Conservation (phyloP, 2,888 invertebrate species). For the Caenorhabditis sp. region DNA sequence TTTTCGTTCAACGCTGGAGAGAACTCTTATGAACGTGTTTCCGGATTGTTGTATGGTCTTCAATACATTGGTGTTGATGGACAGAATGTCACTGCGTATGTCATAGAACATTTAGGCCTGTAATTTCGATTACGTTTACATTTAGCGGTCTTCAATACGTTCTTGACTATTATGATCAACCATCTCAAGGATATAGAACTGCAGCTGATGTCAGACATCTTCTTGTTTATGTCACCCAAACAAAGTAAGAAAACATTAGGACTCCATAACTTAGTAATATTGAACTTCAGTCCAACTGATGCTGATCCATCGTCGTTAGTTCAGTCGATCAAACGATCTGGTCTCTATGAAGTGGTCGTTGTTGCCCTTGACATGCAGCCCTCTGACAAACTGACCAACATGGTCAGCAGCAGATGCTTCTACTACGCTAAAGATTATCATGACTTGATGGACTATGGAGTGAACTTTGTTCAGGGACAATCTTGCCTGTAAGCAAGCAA, state of each 20-base stretch:
- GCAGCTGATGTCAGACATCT: constrained; percentile 66
- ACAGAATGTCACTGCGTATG: constrained; percentile 67
- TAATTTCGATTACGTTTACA: no score
- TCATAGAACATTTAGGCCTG: no score
- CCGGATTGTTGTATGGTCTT: constrained; percentile 42
- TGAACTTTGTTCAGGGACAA: constrained; percentile 68
- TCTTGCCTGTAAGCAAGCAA: constrained; percentile 67
- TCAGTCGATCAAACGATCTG: constrained; percentile 58
- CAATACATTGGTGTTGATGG: constrained; percentile 56
- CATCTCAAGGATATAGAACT: constrained; percentile 67
- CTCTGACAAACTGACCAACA: constrained; percentile 40
- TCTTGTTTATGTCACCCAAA: constrained; percentile 74
- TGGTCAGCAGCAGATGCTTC: constrained; percentile 63
- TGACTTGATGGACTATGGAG: constrained; percentile 68
- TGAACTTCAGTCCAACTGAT: constrained; percentile 72
- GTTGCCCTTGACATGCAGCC: constrained; percentile 63
- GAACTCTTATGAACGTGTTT: constrained; percentile 46
- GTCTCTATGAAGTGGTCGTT: constrained; percentile 70
- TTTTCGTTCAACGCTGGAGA: constrained; percentile 67
- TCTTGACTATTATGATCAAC: constrained; percentile 52
- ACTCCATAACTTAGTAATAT: background rate
- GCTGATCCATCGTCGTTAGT: constrained; percentile 68
- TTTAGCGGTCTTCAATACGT: constrained; percentile 67
- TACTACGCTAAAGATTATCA: constrained; percentile 57
- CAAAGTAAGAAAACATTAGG: constrained; percentile 54